Base-by-base conservation (phyloP, 2,888 invertebrate species). In the Coecobrya sp. region DNA sequence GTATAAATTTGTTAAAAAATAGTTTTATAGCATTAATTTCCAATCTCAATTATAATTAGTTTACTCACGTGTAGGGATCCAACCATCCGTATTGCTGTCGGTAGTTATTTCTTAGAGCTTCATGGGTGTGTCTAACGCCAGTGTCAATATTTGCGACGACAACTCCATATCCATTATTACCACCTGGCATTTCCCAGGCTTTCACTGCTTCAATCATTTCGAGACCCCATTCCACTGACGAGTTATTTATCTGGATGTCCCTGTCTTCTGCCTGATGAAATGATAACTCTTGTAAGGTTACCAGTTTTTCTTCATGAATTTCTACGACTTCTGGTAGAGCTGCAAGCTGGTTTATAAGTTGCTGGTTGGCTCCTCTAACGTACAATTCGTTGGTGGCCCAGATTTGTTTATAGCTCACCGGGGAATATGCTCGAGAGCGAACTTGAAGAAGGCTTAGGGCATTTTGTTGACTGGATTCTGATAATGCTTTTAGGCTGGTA, bases 311-410 rank as follows among this genome's bases (percentile, higher is more conserved):
- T 45, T 92, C 55, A 1, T 65, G 30, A 65, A 92, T 79, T 30
- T 88, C 84, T 0, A 4, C 19, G 10, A 92, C 68, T 13, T 89
- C 86, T 5, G 59, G 81, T 10, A 86, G 19, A 16, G 11, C 22
- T 5, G 92, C 76, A 10, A 92, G 36, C 7, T 22, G 27, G 0
- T 52, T 22, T 13, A 86, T 16, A 0, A 86, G 30, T 4, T 25
- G 22, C 0, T 13, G 0, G n/a, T 30, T 11, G 19, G 84, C 92
- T 45, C 68, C 45, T n/a, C 76, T 36, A 5, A 93, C 68, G 42
- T 81, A 65, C 19, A 93, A 79, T 27, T 49, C 70, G 59, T 93
- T 93, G 25, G 30, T 91, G 11, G 88, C 70, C 93, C 93, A 93
- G 49, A 91, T 86, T 1, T 45, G 59, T 11, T 88, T 11, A 76